These are phyloP conservation scores for Seriola dumerili DNA, from an alignment of 2,113 vertebrate species.

Conservation along the genomic window DNA sequence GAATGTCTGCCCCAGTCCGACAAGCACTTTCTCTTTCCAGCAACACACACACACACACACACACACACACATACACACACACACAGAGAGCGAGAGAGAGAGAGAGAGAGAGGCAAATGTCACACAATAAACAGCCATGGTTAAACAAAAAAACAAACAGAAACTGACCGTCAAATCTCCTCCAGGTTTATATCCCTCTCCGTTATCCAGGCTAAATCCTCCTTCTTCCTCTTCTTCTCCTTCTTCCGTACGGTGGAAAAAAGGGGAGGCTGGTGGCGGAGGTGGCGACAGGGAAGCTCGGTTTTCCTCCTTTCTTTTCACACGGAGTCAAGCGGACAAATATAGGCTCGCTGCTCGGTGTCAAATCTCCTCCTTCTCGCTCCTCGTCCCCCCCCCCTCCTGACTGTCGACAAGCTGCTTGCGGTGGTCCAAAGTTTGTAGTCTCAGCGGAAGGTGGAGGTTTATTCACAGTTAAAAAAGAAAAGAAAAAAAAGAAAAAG, in stretches of 20 bases:
- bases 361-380: constrained; percentile 41
- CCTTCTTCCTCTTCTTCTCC: constrained; percentile 10
- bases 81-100: not conserved
- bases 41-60: not conserved
- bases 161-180: constrained; percentile 63
- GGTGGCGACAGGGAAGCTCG: constrained; percentile 26
- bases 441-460: not conserved
- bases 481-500: not conserved
- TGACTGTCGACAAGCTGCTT: constrained; percentile 28
- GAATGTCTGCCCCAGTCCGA: not conserved
- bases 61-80: not conserved
- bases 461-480: not conserved
- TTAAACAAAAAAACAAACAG: not conserved
- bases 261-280: constrained; percentile 24
- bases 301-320: constrained; percentile 25
- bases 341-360: constrained; percentile 47
- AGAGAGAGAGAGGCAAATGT: not conserved
- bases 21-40: constrained; percentile 12
- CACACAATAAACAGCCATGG: not conserved
- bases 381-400: not conserved
- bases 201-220: constrained; percentile 8
- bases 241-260: not conserved
- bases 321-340: constrained; percentile 37
- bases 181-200: constrained; percentile 9
- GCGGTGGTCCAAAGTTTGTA: constrained; percentile 53